Base-by-base conservation (phyloP, 2,797 vertebrate species). In the Glossophaga mutica region DNA sequence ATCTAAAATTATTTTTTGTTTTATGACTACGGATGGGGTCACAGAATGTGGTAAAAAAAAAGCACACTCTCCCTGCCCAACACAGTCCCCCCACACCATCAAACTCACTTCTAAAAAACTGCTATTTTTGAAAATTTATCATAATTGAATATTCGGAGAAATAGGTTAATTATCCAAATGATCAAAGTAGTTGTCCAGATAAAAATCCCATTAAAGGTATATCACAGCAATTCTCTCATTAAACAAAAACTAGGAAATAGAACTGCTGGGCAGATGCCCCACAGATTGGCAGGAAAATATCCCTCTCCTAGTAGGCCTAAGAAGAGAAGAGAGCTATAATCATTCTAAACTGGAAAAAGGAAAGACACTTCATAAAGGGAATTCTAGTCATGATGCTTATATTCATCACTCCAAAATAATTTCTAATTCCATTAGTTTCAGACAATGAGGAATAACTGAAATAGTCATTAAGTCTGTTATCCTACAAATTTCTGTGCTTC, bases 1-100 rank as follows among this genome's bases (percentile, higher is more conserved):
- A 79, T 52, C 14, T 55, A 84, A 89, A 91, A 94, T 65, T 85
- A 65, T n/a, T 79, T 84, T 76, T 92, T 88, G 22, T 82, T 87
- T 34, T 71, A 65, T 44, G 29, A 46, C 24, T 91, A 82, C 6
- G 12, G 50, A 90, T 26, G 62, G 32, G 7, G 21, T 7, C 9
- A 88, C 42, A 10, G 19, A 88, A 50, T 29, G 37, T 10, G 24
- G 18, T 11, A 16, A 57, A 59, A 68, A 50, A 50, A 50, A n/a
- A n/a, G n/a, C n/a, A 91, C 16, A 76, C 1, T 92, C 39, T n/a
- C 32, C 15, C 32, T 71, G 10, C 21, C 15, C 21, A 37, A 42
- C 22, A 24, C 22, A 24, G 18, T 12, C 42, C 24, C 24, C 11
- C 50, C 9, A 3, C 46, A 21, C 70, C 14, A 92, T 71, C n/a